These are phyloP conservation scores for Nezara viridula DNA, from an alignment of 2,888 invertebrate genomes.

Conservation along the genomic window DNA sequence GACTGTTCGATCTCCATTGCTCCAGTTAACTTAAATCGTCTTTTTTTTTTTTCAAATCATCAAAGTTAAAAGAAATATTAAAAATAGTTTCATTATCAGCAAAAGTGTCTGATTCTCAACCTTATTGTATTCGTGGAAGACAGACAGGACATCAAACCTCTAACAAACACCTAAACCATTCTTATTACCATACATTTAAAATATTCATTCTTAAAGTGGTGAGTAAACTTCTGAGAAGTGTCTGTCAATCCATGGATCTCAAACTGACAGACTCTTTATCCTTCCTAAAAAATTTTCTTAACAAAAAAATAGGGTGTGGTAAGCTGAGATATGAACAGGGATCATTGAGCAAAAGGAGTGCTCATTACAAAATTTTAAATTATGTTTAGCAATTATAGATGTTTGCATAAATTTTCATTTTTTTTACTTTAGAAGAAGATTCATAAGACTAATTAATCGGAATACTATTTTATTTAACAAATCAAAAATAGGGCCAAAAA, in stretches of 20 bases:
- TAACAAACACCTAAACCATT: not conserved
- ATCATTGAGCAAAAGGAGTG: not conserved
- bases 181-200: not conserved
- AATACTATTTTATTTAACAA: too few species aligned
- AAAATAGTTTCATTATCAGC: too few species aligned
- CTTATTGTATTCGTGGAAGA: not conserved
- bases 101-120: not conserved
- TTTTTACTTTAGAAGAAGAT: too few species aligned
- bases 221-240: not conserved
- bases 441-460: too few species aligned
- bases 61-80: too few species aligned
- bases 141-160: not conserved
- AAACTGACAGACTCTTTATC: not conserved
- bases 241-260: not conserved
- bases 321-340: not conserved
- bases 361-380: not conserved
- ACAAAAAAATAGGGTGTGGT: too few species aligned
- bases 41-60: too few species aligned
- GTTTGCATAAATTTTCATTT: too few species aligned
- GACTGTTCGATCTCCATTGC: too few species aligned
- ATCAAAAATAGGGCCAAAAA: too few species aligned
- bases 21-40: not conserved
- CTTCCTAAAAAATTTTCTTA: not conserved
- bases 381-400: too few species aligned
- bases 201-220: not conserved